Conservation (phyloP, 2,888 invertebrate species). For the Ochlodes sylvanus region DNA sequence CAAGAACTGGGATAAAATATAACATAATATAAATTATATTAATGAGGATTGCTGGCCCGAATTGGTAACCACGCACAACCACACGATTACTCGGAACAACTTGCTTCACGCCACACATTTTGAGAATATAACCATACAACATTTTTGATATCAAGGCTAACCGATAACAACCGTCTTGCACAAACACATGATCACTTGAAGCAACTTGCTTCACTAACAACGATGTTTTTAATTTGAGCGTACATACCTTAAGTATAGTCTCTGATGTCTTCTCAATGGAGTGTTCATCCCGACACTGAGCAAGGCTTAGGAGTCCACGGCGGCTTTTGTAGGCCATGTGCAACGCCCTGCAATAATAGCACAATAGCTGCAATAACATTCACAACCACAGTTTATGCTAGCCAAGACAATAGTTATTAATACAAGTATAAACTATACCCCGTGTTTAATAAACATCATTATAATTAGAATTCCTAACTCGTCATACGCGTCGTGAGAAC, state of each 20-base stretch:
- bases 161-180: too few relatives aligned
- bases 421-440: conserved; percentile 74
- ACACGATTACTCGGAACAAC: too few relatives aligned
- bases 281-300: conserved; percentile 72
- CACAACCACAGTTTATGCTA: conserved; percentile 66
- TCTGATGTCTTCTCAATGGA: conserved; percentile 68
- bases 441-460: conserved; percentile 75
- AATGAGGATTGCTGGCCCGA: too few relatives aligned
- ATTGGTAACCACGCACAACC: too few relatives aligned
- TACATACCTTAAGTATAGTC: conserved; percentile 74
- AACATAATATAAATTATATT: too few relatives aligned
- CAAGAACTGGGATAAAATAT: too few relatives aligned
- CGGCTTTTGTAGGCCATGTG: conserved; percentile 83
- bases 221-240: not conserved
- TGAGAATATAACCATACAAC: too few relatives aligned
- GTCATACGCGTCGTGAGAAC: conserved; percentile 56
- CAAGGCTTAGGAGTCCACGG: conserved; percentile 70
- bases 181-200: too few relatives aligned
- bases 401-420: conserved; percentile 78
- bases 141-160: too few relatives aligned
- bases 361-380: conserved; percentile 65
- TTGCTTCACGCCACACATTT: too few relatives aligned
- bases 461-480: conserved; percentile 70
- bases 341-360: conserved; percentile 69
- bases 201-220: too few relatives aligned